A percentile compares a stretch with the other conserved stretches of the same genome.
Evolutionary conservation across 2,888 invertebrate species (phyloP).

Genomic region (Harpagoxenus sublaevis): DNA sequence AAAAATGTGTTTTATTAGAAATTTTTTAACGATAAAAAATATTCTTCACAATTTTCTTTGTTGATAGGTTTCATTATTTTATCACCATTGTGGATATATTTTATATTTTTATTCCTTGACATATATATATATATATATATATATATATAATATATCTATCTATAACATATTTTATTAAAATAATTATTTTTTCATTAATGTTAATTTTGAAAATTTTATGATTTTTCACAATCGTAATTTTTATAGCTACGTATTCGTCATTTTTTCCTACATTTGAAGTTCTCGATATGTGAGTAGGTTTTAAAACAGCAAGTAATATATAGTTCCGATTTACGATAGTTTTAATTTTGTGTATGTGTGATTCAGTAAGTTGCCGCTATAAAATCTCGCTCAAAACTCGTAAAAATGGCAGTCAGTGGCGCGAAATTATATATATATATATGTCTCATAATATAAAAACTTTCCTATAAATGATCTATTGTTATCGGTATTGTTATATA

Average conservation of each 20-base stretch:
- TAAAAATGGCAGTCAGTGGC: neutral
- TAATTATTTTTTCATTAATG: neutral
- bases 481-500: neutral
- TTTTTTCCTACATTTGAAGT: neutral
- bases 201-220: neutral
- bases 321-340: neutral
- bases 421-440: constrained; percentile 12
- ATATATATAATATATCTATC: neutral
- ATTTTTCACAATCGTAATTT: constrained; percentile 2
- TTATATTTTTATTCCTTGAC: neutral
- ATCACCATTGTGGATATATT: neutral
- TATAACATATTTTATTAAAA: neutral
- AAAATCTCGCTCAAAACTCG: constrained; percentile 24
- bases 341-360: constrained; percentile 6
- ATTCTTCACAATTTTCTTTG: neutral
- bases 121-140: too few relatives aligned
- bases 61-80: neutral
- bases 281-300: neutral
- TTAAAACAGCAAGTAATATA: neutral
- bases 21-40: neutral
- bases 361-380: neutral
- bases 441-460: constrained; percentile 17
- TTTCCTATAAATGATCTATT: neutral
- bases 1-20: neutral
- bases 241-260: neutral